Conservation (phyloP, 2,113 vertebrate genomes). For the Astur gentilis region DNA sequence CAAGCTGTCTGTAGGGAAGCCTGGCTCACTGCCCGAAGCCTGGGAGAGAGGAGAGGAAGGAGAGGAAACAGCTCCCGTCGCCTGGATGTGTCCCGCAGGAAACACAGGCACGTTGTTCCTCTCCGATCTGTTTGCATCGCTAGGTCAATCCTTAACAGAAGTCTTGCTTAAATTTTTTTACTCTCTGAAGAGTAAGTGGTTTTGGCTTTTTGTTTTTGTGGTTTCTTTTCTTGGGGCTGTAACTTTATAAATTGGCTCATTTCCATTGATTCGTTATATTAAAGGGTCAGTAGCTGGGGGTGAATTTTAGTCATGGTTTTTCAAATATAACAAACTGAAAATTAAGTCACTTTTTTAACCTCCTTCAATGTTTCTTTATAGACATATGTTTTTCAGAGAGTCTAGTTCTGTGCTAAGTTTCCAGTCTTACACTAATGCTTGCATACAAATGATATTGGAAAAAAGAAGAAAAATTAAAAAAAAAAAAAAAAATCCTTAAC, state of each 20-base stretch:
- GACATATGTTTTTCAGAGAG: not conserved
- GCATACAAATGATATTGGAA: not conserved
- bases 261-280: not conserved
- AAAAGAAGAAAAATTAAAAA: not conserved
- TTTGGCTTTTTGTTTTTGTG: not conserved
- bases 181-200: not conserved
- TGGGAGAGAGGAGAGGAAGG: not conserved
- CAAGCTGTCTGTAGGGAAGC: not conserved
- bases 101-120: not conserved
- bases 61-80: rapidly evolving
- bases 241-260: not conserved
- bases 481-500: not conserved
- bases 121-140: not conserved
- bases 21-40: not conserved
- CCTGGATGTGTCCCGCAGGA: not conserved
- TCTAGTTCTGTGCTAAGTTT: conserved; percentile 5
- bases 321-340: not conserved
- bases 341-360: not conserved
- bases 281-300: not conserved
- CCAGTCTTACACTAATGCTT: not conserved
- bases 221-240: not conserved
- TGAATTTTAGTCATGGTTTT: not conserved
- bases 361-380: not conserved
- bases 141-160: not conserved
- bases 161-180: not conserved